These are phyloP conservation scores for Synodontis membranacea DNA, from an alignment of 2,113 vertebrate species.

Conservation along the genomic window DNA sequence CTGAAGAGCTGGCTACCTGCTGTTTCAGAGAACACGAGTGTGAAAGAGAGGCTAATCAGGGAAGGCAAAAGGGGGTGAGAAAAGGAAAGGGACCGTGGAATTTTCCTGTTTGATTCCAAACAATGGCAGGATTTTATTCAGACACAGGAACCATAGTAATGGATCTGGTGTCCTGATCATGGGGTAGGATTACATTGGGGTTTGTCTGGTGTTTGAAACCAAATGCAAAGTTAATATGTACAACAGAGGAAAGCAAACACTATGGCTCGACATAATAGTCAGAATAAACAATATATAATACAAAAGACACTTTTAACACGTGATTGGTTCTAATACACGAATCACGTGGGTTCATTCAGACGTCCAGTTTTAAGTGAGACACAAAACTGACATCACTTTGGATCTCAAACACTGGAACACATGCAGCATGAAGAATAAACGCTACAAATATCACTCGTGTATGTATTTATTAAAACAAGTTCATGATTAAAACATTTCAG, in stretches of 20 bases:
- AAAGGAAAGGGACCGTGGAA: conserved; percentile 53
- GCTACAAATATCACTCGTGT: neutral
- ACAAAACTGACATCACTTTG: conserved; percentile 33
- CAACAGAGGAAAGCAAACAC: conserved; percentile 42
- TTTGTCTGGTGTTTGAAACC: conserved; percentile 35
- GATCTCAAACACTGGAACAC: neutral
- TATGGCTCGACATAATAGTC: conserved; percentile 17
- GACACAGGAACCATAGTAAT: conserved; percentile 64
- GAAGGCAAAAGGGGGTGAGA: conserved; percentile 10
- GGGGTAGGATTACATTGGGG: conserved; percentile 44
- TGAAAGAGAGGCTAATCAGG: conserved; percentile 4
- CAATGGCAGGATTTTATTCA: conserved; percentile 69
- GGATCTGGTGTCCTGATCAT: conserved; percentile 54
- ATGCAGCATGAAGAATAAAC: neutral
- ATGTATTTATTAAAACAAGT: neutral
- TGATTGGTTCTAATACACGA: neutral
- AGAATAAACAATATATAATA: neutral
- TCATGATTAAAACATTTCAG: neutral
- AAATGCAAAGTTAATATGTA: conserved; percentile 40
- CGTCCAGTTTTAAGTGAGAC: conserved; percentile 4
- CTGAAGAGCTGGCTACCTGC: conserved; percentile 68
- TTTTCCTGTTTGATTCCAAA: conserved; percentile 62
- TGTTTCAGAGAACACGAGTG: conserved; percentile 57
- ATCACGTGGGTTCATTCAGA: conserved; percentile 24
- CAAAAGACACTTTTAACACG: conserved; percentile 34